These are phyloP conservation scores for Xyrichtys novacula DNA, from an alignment of 2,797 vertebrate genomes.

Conservation along the genomic window DNA sequence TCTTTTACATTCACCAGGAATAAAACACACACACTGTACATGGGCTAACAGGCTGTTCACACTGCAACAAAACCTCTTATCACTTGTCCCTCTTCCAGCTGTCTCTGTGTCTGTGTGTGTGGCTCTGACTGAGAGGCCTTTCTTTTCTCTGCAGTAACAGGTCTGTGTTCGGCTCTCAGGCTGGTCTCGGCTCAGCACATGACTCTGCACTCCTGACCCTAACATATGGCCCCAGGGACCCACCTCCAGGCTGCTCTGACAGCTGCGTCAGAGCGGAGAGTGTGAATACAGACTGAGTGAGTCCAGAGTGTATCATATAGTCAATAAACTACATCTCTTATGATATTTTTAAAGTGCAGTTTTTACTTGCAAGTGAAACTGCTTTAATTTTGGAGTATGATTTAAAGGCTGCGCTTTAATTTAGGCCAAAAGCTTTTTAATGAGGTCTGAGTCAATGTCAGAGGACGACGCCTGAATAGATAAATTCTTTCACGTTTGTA, in stretches of 20 bases:
- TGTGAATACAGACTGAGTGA: slow-evolving; percentile 2
- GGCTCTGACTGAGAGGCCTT: slow-evolving; percentile 48
- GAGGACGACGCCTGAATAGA: neutral
- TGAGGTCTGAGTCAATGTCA: slow-evolving; percentile 7
- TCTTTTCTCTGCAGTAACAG: slow-evolving; percentile 41
- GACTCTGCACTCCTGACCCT: slow-evolving; percentile 49
- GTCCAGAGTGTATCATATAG: neutral
- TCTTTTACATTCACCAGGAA: too few species aligned
- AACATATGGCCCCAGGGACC: slow-evolving; percentile 42
- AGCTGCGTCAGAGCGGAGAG: slow-evolving; percentile 60
- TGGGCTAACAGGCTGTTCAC: slow-evolving; percentile 23
- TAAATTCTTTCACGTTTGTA: neutral
- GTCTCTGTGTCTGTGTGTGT: slow-evolving; percentile 40
- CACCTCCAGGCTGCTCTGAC: slow-evolving; percentile 46
- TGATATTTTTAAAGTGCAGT: neutral
- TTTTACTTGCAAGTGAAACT: too few species aligned
- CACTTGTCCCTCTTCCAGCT: slow-evolving; percentile 53
- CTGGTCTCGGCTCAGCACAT: slow-evolving; percentile 21
- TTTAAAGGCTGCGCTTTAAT: neutral
- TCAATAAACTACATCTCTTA: neutral
- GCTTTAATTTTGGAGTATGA: neutral
- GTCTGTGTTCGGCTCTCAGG: slow-evolving; percentile 21
- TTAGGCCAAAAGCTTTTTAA: neutral
- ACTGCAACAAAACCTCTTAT: slow-evolving; percentile 6
- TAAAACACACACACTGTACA: slow-evolving; percentile 17